These are phyloP conservation scores for Hoplodrina ambigua DNA, from an alignment of 2,888 invertebrate species.

Conservation along the genomic window DNA sequence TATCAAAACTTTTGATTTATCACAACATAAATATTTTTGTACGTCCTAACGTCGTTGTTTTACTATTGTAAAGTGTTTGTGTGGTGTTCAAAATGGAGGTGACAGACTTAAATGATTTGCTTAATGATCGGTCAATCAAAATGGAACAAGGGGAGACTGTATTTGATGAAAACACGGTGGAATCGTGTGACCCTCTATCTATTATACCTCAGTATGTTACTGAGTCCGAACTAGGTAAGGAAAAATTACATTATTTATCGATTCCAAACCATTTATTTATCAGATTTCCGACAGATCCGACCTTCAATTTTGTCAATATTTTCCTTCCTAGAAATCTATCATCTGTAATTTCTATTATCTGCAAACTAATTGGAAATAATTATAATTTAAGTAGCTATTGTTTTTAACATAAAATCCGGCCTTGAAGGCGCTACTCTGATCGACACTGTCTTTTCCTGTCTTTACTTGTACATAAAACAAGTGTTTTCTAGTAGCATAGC, in stretches of 20 bases:
- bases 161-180: slow-evolving; percentile 77
- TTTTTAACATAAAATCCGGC: no score
- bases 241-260: not conserved
- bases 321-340: not conserved
- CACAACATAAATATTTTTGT: slow-evolving; percentile 33
- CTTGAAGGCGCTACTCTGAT: no score
- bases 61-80: slow-evolving; percentile 26
- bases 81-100: slow-evolving; percentile 79
- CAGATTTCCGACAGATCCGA: slow-evolving; percentile 2
- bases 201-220: slow-evolving; percentile 87
- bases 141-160: slow-evolving; percentile 82
- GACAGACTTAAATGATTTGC: slow-evolving; percentile 82
- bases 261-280: not conserved
- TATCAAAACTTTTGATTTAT: slow-evolving; percentile 65
- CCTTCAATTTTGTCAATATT: slow-evolving; percentile 13
- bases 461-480: no score
- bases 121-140: slow-evolving; percentile 84
- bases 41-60: not conserved
- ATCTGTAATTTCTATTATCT: not conserved
- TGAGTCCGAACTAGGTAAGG: slow-evolving; percentile 86
- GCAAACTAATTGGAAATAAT: not conserved
- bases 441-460: no score
- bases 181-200: slow-evolving; percentile 77
- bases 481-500: no score
- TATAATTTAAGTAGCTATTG: no score